These are phyloP conservation scores for Drosophila monieri DNA, from an alignment of 2,888 invertebrate species.

Conservation along the genomic window DNA sequence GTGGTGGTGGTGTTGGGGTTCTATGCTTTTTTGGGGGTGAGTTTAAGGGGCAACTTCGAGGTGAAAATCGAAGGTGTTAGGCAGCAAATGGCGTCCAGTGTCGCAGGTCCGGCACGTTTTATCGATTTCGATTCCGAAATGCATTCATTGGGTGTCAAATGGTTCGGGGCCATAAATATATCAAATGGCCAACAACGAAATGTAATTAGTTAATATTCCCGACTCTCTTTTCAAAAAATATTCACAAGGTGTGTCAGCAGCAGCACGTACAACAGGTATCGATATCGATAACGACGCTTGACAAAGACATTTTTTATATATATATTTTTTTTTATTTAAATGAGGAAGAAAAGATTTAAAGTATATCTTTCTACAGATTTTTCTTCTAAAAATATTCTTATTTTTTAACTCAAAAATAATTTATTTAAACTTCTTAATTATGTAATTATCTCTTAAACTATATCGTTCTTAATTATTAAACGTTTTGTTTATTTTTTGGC, in stretches of 20 bases:
- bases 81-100: constrained; percentile 35
- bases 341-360: constrained; percentile 11
- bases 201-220: constrained; percentile 77
- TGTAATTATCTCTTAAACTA: too few species aligned
- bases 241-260: constrained; percentile 66
- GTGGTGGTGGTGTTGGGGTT: constrained; percentile 2
- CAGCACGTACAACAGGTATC: constrained; percentile 43
- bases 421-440: constrained; percentile 3
- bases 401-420: constrained; percentile 8
- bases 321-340: constrained; percentile 44
- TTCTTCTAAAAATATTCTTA: neutral
- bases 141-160: constrained; percentile 59
- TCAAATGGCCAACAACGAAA: constrained; percentile 76
- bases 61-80: neutral
- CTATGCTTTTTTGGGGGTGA: neutral
- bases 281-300: constrained; percentile 38
- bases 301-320: constrained; percentile 53
- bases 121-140: constrained; percentile 73
- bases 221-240: constrained; percentile 14
- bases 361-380: neutral
- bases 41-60: neutral
- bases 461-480: too few species aligned
- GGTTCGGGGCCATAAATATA: constrained; percentile 55
- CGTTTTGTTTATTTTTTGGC: neutral
- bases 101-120: constrained; percentile 64